Conservation (phyloP, 2,113 vertebrate species). For the Shinisaurus crocodilurus region DNA sequence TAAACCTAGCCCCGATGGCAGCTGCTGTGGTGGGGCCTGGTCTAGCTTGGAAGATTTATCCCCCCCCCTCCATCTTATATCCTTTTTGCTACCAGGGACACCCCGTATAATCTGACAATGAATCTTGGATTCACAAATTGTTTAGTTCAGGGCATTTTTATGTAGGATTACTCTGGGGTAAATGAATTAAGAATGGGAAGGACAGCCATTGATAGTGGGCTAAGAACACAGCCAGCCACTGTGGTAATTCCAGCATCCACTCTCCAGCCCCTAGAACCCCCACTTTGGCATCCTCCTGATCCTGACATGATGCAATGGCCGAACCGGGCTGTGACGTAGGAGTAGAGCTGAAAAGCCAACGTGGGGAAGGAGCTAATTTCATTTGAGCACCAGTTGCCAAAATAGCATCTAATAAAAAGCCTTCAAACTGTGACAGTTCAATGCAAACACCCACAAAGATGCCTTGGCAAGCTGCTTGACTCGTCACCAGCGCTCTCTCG, state of each 20-base stretch:
- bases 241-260: not conserved
- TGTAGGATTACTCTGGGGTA: not conserved
- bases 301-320: slow-evolving; percentile 70
- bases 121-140: not conserved
- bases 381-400: slow-evolving; percentile 75
- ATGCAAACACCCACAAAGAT: slow-evolving; percentile 81
- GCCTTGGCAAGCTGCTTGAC: slow-evolving; percentile 80
- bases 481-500: slow-evolving; percentile 76
- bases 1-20: not conserved
- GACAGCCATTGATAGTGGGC: not conserved
- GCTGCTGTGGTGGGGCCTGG: not conserved
- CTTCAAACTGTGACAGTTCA: slow-evolving; percentile 81
- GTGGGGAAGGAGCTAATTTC: slow-evolving; percentile 81
- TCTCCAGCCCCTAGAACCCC: slow-evolving; percentile 54
- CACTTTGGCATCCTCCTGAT: slow-evolving; percentile 72
- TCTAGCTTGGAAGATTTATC: not conserved
- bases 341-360: slow-evolving; percentile 74
- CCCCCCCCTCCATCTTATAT: no score
- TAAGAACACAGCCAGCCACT: slow-evolving; percentile 13
- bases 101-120: not conserved
- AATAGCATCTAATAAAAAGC: slow-evolving; percentile 85
- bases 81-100: not conserved
- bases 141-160: slow-evolving; percentile 25
- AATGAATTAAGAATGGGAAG: not conserved
- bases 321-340: slow-evolving; percentile 68